Evolutionary conservation across 2,797 vertebrate species (phyloP), one percentile per base, ranked within the genome.

Genomic region (Naso thynnoides): DNA sequence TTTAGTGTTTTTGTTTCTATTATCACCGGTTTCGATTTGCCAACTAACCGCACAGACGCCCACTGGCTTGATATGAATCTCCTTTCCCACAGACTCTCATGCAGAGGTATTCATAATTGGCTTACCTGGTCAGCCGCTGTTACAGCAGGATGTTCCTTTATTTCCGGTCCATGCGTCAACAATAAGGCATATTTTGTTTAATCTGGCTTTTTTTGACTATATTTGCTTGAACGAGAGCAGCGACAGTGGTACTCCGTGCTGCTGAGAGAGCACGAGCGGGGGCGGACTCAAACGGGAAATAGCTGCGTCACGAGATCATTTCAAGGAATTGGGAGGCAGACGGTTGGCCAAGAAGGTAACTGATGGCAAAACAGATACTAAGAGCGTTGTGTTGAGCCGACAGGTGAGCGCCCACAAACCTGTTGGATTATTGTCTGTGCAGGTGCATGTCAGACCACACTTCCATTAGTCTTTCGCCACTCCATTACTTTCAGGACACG

Each of bases 281-380:
- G 91, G 90, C 78, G 92, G 87, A 18, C 58, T 60, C 16, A 52
- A 41, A 73, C 86, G 75, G 89, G 91, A 92, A 93, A 72, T 14
- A 0, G 44, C 54, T 62, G 71, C 54, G 89, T 90, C 86, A 85
- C 86, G 45, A 45, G 41, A 2, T 6, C 18, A 0, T 67, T 89
- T 85, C 73, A 74, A 76, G 85, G 81, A 91, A 89, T 75, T 4
- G 31, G 6, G 26, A 27, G 10, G 11, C 24, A 61, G 31, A 54
- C 33, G 26, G 67, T 42, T 52, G 61, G 70, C 57, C 75, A 79
- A 73, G 11, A 71, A 54, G 4, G 29, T 15, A 9, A 21, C 11
- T 45, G 27, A 2, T 8, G 14, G 7, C 41, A 56, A 50, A 55
- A 50, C 21, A 56, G 7, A 44, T 39, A 52, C 39, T 1, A 1